Evolutionary conservation across 1,140 invertebrate genomes (phyloP), one percentile per base, ranked within the genome.

Genomic region (Rhopalosiphum maidis): DNA sequence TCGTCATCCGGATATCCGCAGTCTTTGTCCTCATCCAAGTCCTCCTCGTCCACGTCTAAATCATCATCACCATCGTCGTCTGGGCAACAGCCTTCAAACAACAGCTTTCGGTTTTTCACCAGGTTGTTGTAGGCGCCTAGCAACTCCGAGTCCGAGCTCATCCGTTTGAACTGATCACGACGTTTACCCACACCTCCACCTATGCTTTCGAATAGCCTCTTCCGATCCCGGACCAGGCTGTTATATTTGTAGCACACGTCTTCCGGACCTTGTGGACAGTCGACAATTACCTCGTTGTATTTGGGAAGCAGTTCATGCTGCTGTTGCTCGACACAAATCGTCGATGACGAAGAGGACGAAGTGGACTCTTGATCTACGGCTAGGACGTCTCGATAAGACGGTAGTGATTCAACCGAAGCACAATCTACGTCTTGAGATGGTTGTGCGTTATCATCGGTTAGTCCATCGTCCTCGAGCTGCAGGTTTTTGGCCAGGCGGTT

Each of bases 1-100:
- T 94, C 94, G 87, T 94, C 94, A 60, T 94, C 94, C 51, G 94
- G 90, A n/a, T 94, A 93, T 18, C 55, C 92, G 23, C 86, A 77
- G 82, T 91, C 90, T 77, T 94, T 91, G 2, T 91, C 85, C 35
- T 91, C 91, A 1, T 93, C 93, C 11, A 43, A 23, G 37, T 90
- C 54, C 2, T 89, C 90, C 48, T 55, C 85, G 35, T 87, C 82
- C 41, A 60, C 55, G 35, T 77, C 89, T 9, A 25, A 22, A n/a
- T 60, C 46, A 21, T 93, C 48, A 23, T 93, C 60, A 21, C 43
- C 77, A 21, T 93, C 82, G n/a, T 93, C 77, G 11, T 77, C 83
- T 37, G 90, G 89, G 23, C 51, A 85, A n/a, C 77, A 86, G 35
- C 82, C 60, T 77, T 94, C 94, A 41, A 94, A 94, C n/a, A 94